Conservation (phyloP, 2,113 vertebrate species). For the Oreocharis arfaki region DNA sequence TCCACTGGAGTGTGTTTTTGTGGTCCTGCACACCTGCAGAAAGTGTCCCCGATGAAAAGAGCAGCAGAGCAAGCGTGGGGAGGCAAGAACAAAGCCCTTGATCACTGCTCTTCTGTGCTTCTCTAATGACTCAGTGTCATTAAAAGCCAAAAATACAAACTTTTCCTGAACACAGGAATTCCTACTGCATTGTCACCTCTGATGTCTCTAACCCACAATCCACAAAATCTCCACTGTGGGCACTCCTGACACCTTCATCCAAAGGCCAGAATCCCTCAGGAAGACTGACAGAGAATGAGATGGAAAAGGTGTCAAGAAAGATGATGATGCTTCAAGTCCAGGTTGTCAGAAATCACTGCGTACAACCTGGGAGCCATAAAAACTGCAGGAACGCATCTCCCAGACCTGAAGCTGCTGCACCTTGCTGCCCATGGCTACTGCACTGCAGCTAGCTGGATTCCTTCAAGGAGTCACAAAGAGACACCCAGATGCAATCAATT, state of each 20-base stretch:
- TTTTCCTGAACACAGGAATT: neutral
- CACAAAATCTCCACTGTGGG: neutral
- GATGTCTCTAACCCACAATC: neutral
- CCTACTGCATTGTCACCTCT: neutral
- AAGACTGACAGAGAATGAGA: neutral
- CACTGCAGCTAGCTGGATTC: neutral
- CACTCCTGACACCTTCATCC: neutral
- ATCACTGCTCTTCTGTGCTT: neutral
- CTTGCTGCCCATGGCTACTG: neutral
- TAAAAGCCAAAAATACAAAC: neutral
- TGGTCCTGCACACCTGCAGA: neutral
- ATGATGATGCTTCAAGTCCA: neutral
- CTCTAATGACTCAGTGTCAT: neutral
- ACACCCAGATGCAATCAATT: neutral
- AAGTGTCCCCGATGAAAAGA: neutral
- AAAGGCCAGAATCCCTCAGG: neutral
- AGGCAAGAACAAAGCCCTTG: neutral
- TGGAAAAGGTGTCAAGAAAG: neutral
- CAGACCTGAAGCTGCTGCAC: neutral
- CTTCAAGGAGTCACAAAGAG: neutral
- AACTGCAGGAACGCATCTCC: neutral
- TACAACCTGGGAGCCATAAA: neutral
- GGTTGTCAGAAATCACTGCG: neutral
- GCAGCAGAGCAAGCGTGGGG: neutral
- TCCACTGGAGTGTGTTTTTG: neutral